Conservation (phyloP, 30 jellyfish, hydroid and myxozoan genomes). For the Pseudorhiza aurosa region DNA sequence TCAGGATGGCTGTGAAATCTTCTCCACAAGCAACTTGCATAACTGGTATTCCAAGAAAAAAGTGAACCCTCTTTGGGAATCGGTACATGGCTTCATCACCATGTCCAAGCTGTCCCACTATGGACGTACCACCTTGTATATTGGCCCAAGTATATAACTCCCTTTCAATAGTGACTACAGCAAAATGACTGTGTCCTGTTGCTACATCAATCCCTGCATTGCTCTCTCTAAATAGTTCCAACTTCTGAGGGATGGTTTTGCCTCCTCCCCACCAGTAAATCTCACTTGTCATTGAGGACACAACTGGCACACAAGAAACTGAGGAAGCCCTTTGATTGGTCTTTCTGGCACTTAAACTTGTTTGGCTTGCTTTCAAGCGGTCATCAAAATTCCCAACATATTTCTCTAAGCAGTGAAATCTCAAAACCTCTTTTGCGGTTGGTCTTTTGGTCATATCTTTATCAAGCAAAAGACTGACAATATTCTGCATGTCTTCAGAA, state of each 20-base stretch:
- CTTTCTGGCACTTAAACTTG: slow-evolving; percentile 22
- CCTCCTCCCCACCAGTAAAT: slow-evolving; percentile 99
- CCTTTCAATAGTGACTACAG: slow-evolving; percentile 90
- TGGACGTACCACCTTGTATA: slow-evolving; percentile 95
- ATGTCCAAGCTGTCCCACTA: slow-evolving; percentile 95
- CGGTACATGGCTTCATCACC: slow-evolving; percentile 97
- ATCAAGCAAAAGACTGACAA: slow-evolving; percentile 50
- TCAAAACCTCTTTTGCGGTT: slow-evolving; percentile 55
- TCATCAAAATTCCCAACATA: slow-evolving; percentile 33
- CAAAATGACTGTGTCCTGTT: slow-evolving; percentile 92
- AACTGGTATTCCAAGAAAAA: slow-evolving; percentile 87
- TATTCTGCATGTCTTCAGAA: slow-evolving; percentile 49
- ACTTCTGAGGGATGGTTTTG: slow-evolving; percentile 72
- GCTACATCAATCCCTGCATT: slow-evolving; percentile 88
- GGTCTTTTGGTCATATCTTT: slow-evolving; percentile 83
- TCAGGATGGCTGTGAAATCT: slow-evolving; percentile 90
- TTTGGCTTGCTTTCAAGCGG: slow-evolving; percentile 2
- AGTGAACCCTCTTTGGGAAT: slow-evolving; percentile 84
- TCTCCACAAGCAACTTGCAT: slow-evolving; percentile 97
- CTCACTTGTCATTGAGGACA: slow-evolving; percentile 89
- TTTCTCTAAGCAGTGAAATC: slow-evolving; percentile 17
- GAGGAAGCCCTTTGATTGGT: slow-evolving; percentile 27
- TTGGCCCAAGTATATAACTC: slow-evolving; percentile 98
- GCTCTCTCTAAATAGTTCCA: slow-evolving; percentile 77
- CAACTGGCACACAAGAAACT: slow-evolving; percentile 73